These are phyloP conservation scores for Leucosticte australis DNA, from an alignment of 2,113 vertebrate species.

Conservation along the genomic window DNA sequence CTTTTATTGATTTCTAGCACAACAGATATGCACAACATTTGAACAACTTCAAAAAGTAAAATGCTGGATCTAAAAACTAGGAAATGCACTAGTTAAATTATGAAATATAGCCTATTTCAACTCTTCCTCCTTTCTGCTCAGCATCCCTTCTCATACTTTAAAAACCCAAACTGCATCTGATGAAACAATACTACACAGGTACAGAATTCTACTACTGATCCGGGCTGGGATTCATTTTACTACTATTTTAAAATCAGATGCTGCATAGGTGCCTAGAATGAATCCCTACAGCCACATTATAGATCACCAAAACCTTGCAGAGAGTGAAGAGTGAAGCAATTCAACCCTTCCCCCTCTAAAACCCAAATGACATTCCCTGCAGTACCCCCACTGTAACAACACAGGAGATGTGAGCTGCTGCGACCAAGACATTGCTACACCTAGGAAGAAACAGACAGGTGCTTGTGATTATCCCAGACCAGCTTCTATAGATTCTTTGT, in stretches of 20 bases:
- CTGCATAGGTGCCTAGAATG: background rate
- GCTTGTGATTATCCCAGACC: background rate
- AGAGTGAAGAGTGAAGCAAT: background rate
- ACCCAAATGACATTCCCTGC: background rate
- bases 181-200: background rate
- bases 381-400: accelerated
- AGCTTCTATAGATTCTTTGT: background rate
- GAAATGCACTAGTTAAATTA: background rate
- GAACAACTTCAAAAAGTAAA: background rate
- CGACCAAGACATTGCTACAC: background rate
- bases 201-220: background rate
- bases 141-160: background rate
- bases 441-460: background rate
- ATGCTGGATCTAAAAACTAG: background rate
- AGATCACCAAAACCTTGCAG: background rate
- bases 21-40: background rate
- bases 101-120: background rate
- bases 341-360: background rate
- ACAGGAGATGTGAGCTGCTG: background rate
- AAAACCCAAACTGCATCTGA: background rate
- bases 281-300: background rate
- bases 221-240: background rate
- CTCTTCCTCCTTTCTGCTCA: background rate
- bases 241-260: background rate
- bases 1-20: background rate